Evolutionary conservation across 2,888 invertebrate genomes (phyloP).

Genomic region (Dynastes grantii): DNA sequence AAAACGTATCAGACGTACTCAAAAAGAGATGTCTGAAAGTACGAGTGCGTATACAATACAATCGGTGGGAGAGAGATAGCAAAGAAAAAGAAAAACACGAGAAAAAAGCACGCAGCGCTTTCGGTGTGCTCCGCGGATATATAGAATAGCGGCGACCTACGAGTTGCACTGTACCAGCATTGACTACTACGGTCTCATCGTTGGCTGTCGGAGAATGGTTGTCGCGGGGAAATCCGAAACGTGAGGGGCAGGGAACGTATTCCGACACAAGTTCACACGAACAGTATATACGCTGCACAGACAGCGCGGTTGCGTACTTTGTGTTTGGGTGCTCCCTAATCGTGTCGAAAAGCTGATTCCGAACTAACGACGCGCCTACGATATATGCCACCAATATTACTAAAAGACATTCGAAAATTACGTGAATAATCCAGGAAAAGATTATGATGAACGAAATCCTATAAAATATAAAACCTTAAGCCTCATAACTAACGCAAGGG

Average conservation of each 20-base stretch:
- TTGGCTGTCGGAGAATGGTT: conserved; percentile 51
- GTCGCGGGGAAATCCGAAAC: conserved; percentile 53
- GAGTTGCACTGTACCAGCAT: conserved; percentile 43
- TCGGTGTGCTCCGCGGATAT: conserved; percentile 41
- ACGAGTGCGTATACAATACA: conserved; percentile 6
- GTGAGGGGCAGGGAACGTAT: conserved; percentile 31
- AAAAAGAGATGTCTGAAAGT: conserved; percentile 22
- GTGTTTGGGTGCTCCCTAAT: conserved; percentile 52
- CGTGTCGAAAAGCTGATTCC: conserved; percentile 50
- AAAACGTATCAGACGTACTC: conserved; percentile 12
- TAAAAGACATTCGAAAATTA: conserved; percentile 6
- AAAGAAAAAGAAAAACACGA: conserved; percentile 5
- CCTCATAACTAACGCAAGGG: too few relatives aligned
- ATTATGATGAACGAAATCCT: too few relatives aligned
- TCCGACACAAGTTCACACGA: conserved; percentile 55
- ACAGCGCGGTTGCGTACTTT: conserved; percentile 60
- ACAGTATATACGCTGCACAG: conserved; percentile 47
- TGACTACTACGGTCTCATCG: conserved; percentile 44
- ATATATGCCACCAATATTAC: conserved; percentile 57
- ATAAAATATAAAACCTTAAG: too few relatives aligned
- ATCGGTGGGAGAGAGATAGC: conserved; percentile 27
- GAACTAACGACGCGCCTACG: conserved; percentile 56
- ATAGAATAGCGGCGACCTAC: conserved; percentile 38
- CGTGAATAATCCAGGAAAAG: too few relatives aligned
- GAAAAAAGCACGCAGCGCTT: conserved; percentile 32